Percentiles rank a stretch among this genome's conserved stretches.
Evolutionary conservation across 1,140 invertebrate genomes (phyloP).

Genomic region (Chironomus striatipennis): DNA sequence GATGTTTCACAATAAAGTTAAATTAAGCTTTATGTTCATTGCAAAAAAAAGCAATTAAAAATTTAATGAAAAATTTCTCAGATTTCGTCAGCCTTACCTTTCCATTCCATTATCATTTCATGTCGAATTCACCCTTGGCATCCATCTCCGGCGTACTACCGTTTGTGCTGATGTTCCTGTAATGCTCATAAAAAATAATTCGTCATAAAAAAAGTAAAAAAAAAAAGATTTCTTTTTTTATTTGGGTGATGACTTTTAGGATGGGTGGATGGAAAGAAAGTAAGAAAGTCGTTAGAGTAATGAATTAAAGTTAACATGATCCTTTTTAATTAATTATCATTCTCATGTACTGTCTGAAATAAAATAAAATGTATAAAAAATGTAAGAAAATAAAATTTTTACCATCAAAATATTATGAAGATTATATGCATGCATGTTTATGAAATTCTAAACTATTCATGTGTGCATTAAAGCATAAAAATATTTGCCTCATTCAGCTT

Average conservation of each 20-base stretch:
- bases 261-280: not conserved
- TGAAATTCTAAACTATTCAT: constrained; percentile 24
- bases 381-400: not conserved
- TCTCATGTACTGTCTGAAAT: not conserved
- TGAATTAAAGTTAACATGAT: constrained; percentile 18
- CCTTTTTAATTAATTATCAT: constrained; percentile 22
- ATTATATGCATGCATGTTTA: not conserved
- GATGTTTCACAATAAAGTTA: constrained; percentile 13
- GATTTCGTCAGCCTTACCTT: constrained; percentile 10
- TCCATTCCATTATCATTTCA: not conserved
- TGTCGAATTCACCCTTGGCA: not conserved
- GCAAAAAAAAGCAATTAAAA: constrained; percentile 21
- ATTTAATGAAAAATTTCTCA: constrained; percentile 19
- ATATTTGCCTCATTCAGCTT: not conserved
- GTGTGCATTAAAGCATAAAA: not conserved
- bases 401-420: not conserved
- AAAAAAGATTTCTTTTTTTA: too few relatives aligned
- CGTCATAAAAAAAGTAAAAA: constrained; percentile 13
- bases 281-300: not conserved
- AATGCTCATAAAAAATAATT: constrained; percentile 19
- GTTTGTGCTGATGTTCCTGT: not conserved
- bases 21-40: constrained; percentile 10
- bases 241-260: too few relatives aligned
- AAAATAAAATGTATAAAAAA: not conserved
- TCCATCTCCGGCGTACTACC: not conserved